These are phyloP conservation scores for Sepioteuthis lessoniana DNA, from an alignment of 2,888 invertebrate genomes.

Conservation along the genomic window DNA sequence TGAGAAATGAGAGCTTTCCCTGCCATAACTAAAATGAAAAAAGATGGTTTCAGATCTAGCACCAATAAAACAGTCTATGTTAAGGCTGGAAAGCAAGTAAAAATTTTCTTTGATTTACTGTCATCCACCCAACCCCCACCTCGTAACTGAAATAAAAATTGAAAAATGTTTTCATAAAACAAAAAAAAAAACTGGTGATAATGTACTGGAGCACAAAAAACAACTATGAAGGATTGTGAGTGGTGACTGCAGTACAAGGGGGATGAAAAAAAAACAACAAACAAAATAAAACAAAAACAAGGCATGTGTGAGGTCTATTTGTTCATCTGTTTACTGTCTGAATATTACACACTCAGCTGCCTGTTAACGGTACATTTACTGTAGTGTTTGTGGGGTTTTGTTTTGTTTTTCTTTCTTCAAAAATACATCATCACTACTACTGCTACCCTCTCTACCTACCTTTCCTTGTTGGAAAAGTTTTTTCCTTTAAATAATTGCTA, in stretches of 20 bases:
- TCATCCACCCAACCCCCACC: accelerated
- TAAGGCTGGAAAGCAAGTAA: not conserved
- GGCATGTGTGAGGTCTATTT: slow-evolving; percentile 1
- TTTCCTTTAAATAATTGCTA: not conserved
- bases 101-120: not conserved
- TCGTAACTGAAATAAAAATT: not conserved
- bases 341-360: not conserved
- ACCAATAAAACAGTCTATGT: not conserved
- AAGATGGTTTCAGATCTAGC: not conserved
- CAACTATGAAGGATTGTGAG: not conserved
- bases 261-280: not conserved
- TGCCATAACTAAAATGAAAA: not conserved
- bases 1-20: not conserved
- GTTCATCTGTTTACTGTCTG: slow-evolving; percentile 33
- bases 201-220: not conserved
- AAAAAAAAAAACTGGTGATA: not conserved
- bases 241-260: not conserved
- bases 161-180: too few species aligned
- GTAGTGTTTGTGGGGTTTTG: not conserved
- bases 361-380: not conserved
- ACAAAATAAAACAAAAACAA: not conserved
- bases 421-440: not conserved
- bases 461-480: not conserved
- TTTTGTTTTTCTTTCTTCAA: not conserved
- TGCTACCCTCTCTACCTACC: slow-evolving; percentile 6